Conservation (phyloP, 1,140 invertebrate species). For the Tribolium castaneum region DNA sequence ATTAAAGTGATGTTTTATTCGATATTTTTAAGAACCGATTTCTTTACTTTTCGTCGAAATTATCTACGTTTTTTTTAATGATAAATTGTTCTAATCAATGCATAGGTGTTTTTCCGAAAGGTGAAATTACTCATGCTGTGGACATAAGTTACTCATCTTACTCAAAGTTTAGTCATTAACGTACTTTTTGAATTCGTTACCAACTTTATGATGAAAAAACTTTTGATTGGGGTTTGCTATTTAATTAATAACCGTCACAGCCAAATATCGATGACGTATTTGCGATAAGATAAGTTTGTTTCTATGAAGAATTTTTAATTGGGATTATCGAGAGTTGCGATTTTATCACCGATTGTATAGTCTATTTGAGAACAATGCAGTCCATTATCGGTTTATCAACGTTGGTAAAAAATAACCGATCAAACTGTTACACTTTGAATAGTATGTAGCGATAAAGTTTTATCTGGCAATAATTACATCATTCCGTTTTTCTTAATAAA, state of each 20-base stretch:
- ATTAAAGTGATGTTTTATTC: too few relatives aligned
- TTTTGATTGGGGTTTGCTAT: background rate
- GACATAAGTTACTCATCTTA: too few relatives aligned
- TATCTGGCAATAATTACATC: constrained; percentile 31
- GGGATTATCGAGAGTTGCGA: background rate
- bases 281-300: constrained; percentile 1
- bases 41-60: too few relatives aligned
- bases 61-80: too few relatives aligned
- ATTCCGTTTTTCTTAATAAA: constrained; percentile 1
- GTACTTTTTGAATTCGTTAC: background rate
- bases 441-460: background rate
- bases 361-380: constrained; percentile 13
- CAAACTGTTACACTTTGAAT: background rate
- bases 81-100: too few relatives aligned
- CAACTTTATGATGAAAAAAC: background rate
- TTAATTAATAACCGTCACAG: background rate
- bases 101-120: too few relatives aligned
- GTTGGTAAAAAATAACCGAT: background rate
- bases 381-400: constrained; percentile 11
- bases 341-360: background rate
- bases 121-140: too few relatives aligned
- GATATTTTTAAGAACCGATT: too few relatives aligned
- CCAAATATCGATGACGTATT: constrained; percentile 12
- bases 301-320: constrained; percentile 5
- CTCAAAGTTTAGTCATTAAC: background rate